A percentile compares a stretch with the other conserved stretches of the same genome.
Evolutionary conservation across 2,113 vertebrate species (phyloP).

Genomic region (Suricata suricatta): DNA sequence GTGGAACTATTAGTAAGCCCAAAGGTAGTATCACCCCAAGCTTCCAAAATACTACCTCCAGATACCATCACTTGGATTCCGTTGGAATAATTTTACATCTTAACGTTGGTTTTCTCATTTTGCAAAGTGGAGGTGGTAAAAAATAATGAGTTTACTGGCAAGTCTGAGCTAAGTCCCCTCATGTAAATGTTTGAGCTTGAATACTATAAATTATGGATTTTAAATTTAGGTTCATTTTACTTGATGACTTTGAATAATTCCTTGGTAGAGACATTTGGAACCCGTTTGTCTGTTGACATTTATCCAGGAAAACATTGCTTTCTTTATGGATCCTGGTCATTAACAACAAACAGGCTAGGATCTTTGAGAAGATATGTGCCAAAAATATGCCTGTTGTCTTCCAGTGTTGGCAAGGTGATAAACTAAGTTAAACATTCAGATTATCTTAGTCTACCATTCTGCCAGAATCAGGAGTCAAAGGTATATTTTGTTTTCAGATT

Average conservation of each 20-base stretch:
- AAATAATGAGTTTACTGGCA: neutral
- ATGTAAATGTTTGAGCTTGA: neutral
- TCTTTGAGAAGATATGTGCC: neutral
- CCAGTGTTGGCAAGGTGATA: neutral
- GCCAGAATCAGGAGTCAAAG: neutral
- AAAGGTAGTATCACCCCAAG: neutral
- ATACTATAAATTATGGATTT: neutral
- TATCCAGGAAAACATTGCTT: neutral
- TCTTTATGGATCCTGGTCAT: neutral
- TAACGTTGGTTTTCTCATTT: neutral
- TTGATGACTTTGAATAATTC: neutral
- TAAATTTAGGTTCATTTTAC: neutral
- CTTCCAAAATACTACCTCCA: neutral
- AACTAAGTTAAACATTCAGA: neutral
- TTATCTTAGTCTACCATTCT: neutral
- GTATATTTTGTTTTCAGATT: neutral
- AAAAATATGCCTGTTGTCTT: neutral
- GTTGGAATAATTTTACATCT: neutral
- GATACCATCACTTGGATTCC: neutral
- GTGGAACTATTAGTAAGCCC: rapidly evolving
- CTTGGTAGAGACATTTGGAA: neutral
- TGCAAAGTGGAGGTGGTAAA: neutral
- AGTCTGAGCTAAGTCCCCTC: neutral
- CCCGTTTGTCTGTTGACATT: neutral
- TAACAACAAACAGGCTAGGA: neutral